Base-by-base conservation (phyloP, 2,888 invertebrate species). In the Disparrhopalites patrizii region DNA sequence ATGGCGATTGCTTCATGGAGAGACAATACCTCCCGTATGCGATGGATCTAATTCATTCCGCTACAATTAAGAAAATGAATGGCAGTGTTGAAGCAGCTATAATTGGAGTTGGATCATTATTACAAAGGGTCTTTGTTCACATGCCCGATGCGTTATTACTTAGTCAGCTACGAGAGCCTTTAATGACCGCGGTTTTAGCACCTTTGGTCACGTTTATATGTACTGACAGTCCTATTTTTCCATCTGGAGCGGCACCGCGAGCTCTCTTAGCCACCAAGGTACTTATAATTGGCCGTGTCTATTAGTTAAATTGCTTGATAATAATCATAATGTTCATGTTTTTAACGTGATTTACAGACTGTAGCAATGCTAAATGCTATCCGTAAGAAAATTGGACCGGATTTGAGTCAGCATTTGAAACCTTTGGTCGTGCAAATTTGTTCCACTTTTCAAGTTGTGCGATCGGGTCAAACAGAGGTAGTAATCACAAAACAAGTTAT, bases 201-300 rank as follows among this genome's bases (percentile, higher is more conserved):
- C 95, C 95, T 15, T 85, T 89, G 0, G 84, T 95, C 1, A 85
- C 89, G 1, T 81, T 96, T 38, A 81, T 93, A 1, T 89, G 91
- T 2, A 91, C 94, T 0, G 85, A 87, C 0, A 85, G 88, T 67
- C 84, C 89, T 70, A 81, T 85, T 10, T 96, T 94, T 81, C 93
- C 95, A 0, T 88, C 87, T 76, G 93, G 94, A 0, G 83, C 84
- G 55, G 78, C 82, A 28, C 90, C 91, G 0, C 85, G 95, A 1
- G 83, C 85, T 55, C 85, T 91, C 7, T 80, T 95, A 43, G 86
- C 90, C 0, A 85, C 88, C 70, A 93, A 95, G 80, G 85, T 92
- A 72, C 79, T 91, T 90, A 77, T 2, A 36, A 36, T 36, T 36
- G 7, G 7, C 7, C 36, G 7, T 36, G 36, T 36, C 15, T 36